Base-by-base conservation (phyloP, 2,113 vertebrate genomes). In the Paratilapia polleni region DNA sequence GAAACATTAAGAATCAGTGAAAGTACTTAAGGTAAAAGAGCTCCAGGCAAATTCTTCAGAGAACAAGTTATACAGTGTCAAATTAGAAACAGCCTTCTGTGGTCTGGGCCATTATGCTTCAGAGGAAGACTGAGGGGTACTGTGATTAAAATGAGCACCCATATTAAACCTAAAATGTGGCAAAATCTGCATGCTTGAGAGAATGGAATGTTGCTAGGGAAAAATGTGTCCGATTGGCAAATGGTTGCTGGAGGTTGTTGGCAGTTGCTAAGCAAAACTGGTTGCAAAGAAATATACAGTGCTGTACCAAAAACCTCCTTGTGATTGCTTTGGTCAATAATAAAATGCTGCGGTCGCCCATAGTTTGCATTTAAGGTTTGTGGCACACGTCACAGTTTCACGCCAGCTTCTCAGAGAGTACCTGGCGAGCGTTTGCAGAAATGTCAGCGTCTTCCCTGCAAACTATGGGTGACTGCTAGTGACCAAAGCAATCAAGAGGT, bases 11-110 rank as follows among this genome's bases (percentile, higher is more conserved):
- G 20, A 75, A 70, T 70, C 54, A 49, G 63, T 24, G 63, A 76
- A n/a, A 73, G 34, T 38, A 31, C 28, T 31, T 31, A 78, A 89
- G 75, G 82, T 83, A 76, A 70, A 79, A 47, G 78, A 83, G 87
- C 59, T 77, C 26, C 38, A 28, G 83, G 79, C 78, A 31, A 86
- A 81, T 86, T 93, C 79, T 77, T 88, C 80, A 2, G 13, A 84
- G 88, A 89, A 58, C 73, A 81, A 82, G 80, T 87, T 89, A 91
- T 88, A 89, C 77, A 68, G 61, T 77, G 83, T 92, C 81, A 93
- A 94, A 96, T 94, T 82, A 89, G 90, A 94, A 94, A 86, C 95
- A 94, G 92, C 87, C 90, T 94, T 84, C 77, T 76, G 60, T 88
- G 81, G 94, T 91, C 85, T 64, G 82, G 91, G 83, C 83, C 86